A percentile compares a stretch with the other conserved stretches of the same genome.
Conservation (phyloP, 1,140 invertebrate genomes). For the Diabrotica undecimpunctata region DNA sequence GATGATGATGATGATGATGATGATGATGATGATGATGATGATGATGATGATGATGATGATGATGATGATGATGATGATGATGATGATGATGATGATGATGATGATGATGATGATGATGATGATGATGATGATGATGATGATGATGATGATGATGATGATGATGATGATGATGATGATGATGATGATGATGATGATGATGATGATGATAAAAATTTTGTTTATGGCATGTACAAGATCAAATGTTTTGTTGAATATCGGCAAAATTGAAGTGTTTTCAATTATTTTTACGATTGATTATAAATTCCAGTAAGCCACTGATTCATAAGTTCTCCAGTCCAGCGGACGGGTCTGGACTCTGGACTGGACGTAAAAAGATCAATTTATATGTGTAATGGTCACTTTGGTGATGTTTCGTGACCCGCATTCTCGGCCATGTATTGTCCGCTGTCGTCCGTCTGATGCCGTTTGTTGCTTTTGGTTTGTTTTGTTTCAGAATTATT, state of each 20-base stretch:
- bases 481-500: neutral
- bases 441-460: neutral
- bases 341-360: neutral
- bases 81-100: constrained; percentile 5
- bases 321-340: no score
- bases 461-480: neutral
- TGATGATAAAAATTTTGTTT: neutral
- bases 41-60: constrained; percentile 5
- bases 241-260: no score
- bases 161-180: constrained; percentile 5
- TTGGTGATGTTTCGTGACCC: neutral
- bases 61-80: constrained; percentile 5
- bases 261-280: no score
- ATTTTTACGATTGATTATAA: no score
- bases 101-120: constrained; percentile 5
- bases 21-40: constrained; percentile 5
- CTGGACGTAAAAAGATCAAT: constrained; percentile 2
- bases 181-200: constrained; percentile 5
- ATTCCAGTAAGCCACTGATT: no score
- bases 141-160: constrained; percentile 5
- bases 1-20: constrained; percentile 5
- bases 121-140: constrained; percentile 5
- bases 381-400: neutral
- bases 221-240: no score
- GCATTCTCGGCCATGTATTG: constrained; percentile 1